A percentile compares a stretch with the other conserved stretches of the same genome.
Evolutionary conservation across 1,140 invertebrate species (phyloP).

Genomic region (Halesus radiatus): DNA sequence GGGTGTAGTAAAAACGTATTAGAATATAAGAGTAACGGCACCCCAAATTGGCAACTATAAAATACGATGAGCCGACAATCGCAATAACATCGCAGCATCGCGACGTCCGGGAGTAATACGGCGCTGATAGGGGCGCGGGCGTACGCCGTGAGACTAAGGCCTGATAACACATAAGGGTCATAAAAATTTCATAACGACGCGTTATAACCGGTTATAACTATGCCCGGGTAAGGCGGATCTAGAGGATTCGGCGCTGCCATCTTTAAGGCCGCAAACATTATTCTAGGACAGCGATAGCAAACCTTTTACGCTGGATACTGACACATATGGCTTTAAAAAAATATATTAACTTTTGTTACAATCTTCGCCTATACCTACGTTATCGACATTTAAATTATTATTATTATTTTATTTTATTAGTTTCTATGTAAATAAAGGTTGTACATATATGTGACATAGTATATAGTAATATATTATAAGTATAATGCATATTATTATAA

Average conservation of each 20-base stretch:
- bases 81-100: conserved; percentile 19
- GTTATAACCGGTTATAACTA: conserved; percentile 15
- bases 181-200: conserved; percentile 54
- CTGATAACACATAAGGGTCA: conserved; percentile 54
- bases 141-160: conserved; percentile 8
- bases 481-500: too few species aligned
- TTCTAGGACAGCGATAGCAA: too few species aligned
- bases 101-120: conserved; percentile 15
- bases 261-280: background rate
- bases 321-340: too few species aligned
- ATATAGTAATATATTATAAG: too few species aligned
- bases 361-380: too few species aligned
- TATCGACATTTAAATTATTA: too few species aligned
- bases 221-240: background rate
- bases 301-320: too few species aligned
- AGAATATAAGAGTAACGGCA: conserved; percentile 23
- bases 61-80: conserved; percentile 36
- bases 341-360: too few species aligned
- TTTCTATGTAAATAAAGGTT: too few species aligned
- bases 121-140: conserved; percentile 32
- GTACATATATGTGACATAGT: too few species aligned
- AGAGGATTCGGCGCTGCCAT: background rate
- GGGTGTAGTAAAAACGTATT: conserved; percentile 13
- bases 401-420: too few species aligned
- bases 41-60: conserved; percentile 36